Evolutionary conservation across 2,888 invertebrate genomes (phyloP), one percentile per base, ranked within the genome.

Genomic region (Torymus tubicola): DNA sequence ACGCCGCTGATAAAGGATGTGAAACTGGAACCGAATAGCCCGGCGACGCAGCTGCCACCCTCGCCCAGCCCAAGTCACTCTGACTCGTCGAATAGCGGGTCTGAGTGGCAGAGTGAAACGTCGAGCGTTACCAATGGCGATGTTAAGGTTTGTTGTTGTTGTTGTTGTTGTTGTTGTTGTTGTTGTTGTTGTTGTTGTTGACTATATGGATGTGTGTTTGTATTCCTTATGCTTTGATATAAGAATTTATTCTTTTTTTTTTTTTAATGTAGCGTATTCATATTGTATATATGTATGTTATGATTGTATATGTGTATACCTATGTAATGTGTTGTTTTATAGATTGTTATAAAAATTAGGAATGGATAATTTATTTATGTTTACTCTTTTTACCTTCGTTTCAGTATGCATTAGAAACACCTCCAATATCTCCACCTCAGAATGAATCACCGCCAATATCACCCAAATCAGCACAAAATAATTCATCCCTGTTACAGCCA

Each of bases 401-500:
- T 16, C 68, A 89, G 89, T 83, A 86, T 68, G 80, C 81, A 73
- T 74, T 89, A 21, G 91, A 91, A 80, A 91, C 91, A 21, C 91
- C 91, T n/a, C 91, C 91, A n/a, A 90, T 91, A 70, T 91, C 91
- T 21, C 91, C 91, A 58, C 88, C 90, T 3, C 87, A 88, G 79
- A 86, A 86, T 74, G 87, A 89, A 77, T 87, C 89, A 2, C 87
- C 90, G 2, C 88, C 90, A 2, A 86, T 87, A 65, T 91, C 91
- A 21, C 89, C 91, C 2, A 87, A 86, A 58, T 85, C 86, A 8
- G 78, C 82, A 14, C 50, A 82, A 31, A 80, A 83, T 60, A 80
- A 58, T 71, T 69, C 84, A 18, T 76, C 84, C 67, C 12, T 79
- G 11, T 64, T 83, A 0, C 85, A 85, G 65, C 85, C 82, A 82